phyloP scores from a whole-genome alignment of 2,797 vertebrate species.

The Chiloscyllium punctatum region DNA sequence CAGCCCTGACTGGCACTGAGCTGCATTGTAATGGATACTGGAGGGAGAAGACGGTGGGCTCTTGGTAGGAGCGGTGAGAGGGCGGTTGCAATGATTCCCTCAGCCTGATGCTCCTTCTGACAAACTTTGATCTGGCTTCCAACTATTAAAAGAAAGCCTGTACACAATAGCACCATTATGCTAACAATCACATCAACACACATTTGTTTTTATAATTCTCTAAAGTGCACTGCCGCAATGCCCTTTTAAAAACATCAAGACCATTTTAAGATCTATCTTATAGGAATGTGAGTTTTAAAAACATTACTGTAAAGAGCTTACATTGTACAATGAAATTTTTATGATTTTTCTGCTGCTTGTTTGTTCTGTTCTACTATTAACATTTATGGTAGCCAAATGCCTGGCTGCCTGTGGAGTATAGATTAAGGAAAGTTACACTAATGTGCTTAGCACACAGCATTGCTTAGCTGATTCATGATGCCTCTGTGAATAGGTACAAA shows the following conservation, averaged over 20 bases:
- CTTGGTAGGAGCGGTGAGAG: neutral
- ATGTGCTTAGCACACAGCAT: conserved; percentile 37
- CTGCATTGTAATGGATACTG: neutral
- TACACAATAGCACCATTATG: conserved; percentile 15
- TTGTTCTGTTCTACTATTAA: conserved; percentile 26
- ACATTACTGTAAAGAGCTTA: conserved; percentile 26
- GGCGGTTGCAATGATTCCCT: neutral
- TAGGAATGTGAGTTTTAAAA: neutral
- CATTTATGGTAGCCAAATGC: conserved; percentile 31
- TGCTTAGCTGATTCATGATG: conserved; percentile 24
- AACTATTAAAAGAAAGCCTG: neutral
- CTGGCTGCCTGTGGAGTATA: conserved; percentile 27
- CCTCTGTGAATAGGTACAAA: conserved; percentile 30
- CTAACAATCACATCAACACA: neutral
- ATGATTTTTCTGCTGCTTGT: conserved; percentile 32
- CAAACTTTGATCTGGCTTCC: conserved; percentile 17
- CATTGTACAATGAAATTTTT: conserved; percentile 33
- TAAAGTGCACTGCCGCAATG: neutral
- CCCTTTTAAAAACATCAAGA: conserved; percentile 16
- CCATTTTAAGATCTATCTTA: neutral
- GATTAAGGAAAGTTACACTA: conserved; percentile 36
- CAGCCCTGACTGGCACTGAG: neutral
- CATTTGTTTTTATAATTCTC: neutral
- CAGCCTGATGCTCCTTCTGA: neutral
- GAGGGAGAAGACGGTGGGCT: neutral